A percentile compares a stretch with the other conserved stretches of the same genome.
Evolutionary conservation across 1,140 invertebrate species (phyloP).

Genomic region (Drosophila equinoxialis): DNA sequence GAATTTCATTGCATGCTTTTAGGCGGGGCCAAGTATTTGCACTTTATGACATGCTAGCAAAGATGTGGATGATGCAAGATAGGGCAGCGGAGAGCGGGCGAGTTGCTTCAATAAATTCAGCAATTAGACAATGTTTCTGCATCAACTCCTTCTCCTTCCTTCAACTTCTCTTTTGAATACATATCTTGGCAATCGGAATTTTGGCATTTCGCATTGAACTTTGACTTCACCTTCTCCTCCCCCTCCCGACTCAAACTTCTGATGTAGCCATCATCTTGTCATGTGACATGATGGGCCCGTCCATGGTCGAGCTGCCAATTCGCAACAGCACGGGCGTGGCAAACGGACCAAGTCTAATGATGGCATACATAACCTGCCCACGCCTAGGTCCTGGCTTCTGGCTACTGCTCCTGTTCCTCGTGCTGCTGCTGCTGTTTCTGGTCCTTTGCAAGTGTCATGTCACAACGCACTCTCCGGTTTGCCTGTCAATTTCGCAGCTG

Average conservation of each 20-base stretch:
- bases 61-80: neutral
- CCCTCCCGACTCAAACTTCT: neutral
- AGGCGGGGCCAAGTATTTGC: conserved; percentile 42
- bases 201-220: conserved; percentile 71
- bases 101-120: conserved; percentile 59
- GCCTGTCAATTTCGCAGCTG: conserved; percentile 79
- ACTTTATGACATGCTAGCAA: conserved; percentile 70
- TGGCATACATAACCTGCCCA: conserved; percentile 73
- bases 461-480: conserved; percentile 68
- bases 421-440: conserved; percentile 25
- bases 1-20: conserved; percentile 54
- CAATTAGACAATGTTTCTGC: conserved; percentile 72
- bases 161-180: conserved; percentile 14
- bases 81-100: neutral
- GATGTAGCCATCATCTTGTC: conserved; percentile 47
- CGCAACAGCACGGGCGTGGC: conserved; percentile 75
- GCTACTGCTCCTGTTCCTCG: conserved; percentile 6
- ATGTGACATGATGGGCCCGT: conserved; percentile 68
- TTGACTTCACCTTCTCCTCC: conserved; percentile 44
- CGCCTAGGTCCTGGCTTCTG: conserved; percentile 23
- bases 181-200: conserved; percentile 73
- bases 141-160: conserved; percentile 17
- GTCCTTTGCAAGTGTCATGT: conserved; percentile 75
- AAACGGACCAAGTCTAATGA: conserved; percentile 79
- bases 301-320: conserved; percentile 74